Percentiles rank a stretch among this genome's conserved stretches.
Evolutionary conservation across 2,888 invertebrate species (phyloP).

Genomic region (Globia sparganii): DNA sequence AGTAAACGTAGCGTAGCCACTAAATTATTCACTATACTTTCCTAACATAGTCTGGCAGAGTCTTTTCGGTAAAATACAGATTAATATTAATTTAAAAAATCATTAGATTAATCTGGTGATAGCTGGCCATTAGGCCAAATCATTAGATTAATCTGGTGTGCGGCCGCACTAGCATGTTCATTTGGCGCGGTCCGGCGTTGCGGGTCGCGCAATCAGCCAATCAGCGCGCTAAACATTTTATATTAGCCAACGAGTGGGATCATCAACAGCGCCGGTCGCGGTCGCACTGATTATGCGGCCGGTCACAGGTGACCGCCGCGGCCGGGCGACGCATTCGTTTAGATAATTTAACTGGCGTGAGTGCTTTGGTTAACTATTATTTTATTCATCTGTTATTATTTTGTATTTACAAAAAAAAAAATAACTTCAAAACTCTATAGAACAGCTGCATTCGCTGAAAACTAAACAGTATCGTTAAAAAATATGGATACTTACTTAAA

Average conservation of each 20-base stretch:
- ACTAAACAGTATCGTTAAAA: neutral
- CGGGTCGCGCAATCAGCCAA: conserved; percentile 54
- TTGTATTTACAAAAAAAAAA: neutral
- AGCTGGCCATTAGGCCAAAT: neutral
- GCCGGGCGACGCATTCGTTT: neutral
- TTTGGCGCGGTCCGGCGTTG: conserved; percentile 50
- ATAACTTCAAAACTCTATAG: neutral
- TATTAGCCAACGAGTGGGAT: conserved; percentile 27
- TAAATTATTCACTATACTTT: neutral
- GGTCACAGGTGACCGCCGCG: conserved; percentile 1
- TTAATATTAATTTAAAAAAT: neutral
- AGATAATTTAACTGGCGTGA: conserved; percentile 7
- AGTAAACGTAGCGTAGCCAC: neutral
- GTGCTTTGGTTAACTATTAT: neutral
- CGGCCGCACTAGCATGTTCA: conserved; percentile 14
- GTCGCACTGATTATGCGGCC: conserved; percentile 32
- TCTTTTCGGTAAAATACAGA: neutral
- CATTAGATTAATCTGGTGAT: conserved; percentile 15
- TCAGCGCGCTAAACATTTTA: conserved; percentile 57
- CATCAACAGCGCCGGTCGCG: conserved; percentile 34
- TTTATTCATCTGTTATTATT: neutral
- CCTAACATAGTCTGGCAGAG: neutral
- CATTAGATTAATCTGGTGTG: conserved; percentile 23
- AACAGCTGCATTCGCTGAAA: no score
- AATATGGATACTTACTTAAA: neutral